Evolutionary conservation across 37 sponge, comb jelly and placozoan genomes (phyloP), one percentile per base, ranked within the genome.

Genomic region (Aplysina aerophoba): DNA sequence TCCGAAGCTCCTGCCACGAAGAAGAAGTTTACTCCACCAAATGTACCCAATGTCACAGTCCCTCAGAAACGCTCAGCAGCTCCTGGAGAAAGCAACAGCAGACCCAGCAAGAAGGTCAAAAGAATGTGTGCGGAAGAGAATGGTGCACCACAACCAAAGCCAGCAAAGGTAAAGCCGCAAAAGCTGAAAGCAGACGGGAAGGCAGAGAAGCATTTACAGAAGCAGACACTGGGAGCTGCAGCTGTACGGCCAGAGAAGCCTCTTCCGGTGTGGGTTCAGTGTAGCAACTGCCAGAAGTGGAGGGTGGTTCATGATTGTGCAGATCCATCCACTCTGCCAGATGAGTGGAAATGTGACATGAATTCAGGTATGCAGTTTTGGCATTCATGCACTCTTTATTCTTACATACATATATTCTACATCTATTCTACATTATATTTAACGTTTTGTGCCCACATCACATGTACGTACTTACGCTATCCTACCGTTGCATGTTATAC

Each of bases 251-350:
- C 50, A 44, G 6, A 44, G 50, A 64, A 30, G 30, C 50, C 50
- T 44, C 50, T 44, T 31, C 90, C 87, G 0, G 87, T 88, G 21
- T 94, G 94, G 94, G 94, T 94, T 53, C 91, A 94, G 85, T 94
- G 94, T 86, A 87, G 88, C 20, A 50, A 61, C 58, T 94, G 94
- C 38, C 28, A 74, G 63, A 94, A 94, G 58, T 94, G 94, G 94
- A 71, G 94, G 41, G 21, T 67, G 15, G 41, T 94, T 54, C 83
- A 68, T 25, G 84, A 80, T 58, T 80, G 85, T 58, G 25, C 0
- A 21, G 91, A 94, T 39, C 94, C 94, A 24, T 28, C 38, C 21
- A 22, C 15, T 34, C 39, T 94, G 21, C 91, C 94, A 20, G 84
- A 83, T 1, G 61, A 85, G 31, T 94, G 94, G 94, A 73, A 20